Base-by-base conservation (phyloP, 2,797 vertebrate genomes). In the Coregonus sp. region DNA sequence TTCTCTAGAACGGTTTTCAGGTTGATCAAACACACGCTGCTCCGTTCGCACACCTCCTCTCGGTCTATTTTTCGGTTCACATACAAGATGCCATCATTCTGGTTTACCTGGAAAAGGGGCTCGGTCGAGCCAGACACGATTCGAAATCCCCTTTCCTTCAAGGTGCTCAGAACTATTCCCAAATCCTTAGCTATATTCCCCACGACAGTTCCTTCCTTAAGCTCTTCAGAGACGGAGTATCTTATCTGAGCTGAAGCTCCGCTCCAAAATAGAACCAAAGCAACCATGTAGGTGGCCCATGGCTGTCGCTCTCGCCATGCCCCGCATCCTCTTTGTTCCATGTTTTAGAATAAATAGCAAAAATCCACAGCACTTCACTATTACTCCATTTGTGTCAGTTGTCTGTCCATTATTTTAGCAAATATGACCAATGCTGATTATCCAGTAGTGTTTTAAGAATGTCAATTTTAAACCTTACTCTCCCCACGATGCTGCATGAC, bases 141-240 rank as follows among this genome's bases (percentile, higher is more conserved):
- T 25, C 25, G 25, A 25, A 25, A 25, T 25, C 25, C 25, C 25
- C 25, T 25, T 25, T 25, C 25, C 25, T 25, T 25, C 25, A 25
- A 25, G 25, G 25, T 25, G 25, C 25, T 25, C 25, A 25, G 25
- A 25, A 25, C 25, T 25, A 25, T 25, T 25, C 25, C 25, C 25
- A 25, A 25, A 25, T 25, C 25, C 25, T 25, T 25, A 25, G 25
- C 25, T 25, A 25, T 25, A 25, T 25, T 25, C 25, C 25, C 25
- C 25, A 25, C 25, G 25, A 25, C 25, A 25, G 25, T 25, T 25
- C 93, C 94, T 75, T 91, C 91, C 14, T 87, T 83, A 1, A 89
- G 78, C 71, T 95, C 94, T 11, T 94, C 92, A 0, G 81, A 80
- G 51, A 93, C 72, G 1, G 91, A 89, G 68, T 94, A 94, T 52